Evolutionary conservation across 2,113 vertebrate species (phyloP), one percentile per base, ranked within the genome.

Genomic region (Mohoua ochrocephala): DNA sequence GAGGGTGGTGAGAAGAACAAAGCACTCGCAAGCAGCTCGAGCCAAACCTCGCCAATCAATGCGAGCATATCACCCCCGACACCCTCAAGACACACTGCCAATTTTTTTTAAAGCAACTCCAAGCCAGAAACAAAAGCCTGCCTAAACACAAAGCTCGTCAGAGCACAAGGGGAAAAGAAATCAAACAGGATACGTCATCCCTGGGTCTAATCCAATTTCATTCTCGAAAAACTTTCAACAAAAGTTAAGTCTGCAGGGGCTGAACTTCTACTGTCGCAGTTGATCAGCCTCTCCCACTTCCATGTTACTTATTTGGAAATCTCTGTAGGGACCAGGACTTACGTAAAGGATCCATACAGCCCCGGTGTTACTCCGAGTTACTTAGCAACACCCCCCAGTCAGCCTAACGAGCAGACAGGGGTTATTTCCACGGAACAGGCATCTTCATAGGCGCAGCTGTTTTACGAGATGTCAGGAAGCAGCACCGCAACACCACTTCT

Each of bases 1-100:
- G 84, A 92, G 97, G 73, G 74, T 91, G 78, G 82, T 92, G 69
- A 79, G 73, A 76, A 95, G 96, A 98, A 98, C 98, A 98, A 98
- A 98, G 97, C 94, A 19, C 50, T 75, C 37, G 5, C 88, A 76
- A 94, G 93, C 27, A 90, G 73, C 45, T 75, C 39, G 49, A 91
- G 92, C 93, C 94, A 94, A 97, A 42, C 85, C 42, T 63, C 91
- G 81, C 92, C 96, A 95, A 96, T 96, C 92, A 73, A 50, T 78
- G 83, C 76, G 52, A 90, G 82, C 57, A 61, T 61, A 85, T 84
- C 78, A 42, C 59, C 87, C 69, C 8, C 2, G 30, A 95, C 94
- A 97, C 95, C 87, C 95, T n/a, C 15, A 53, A 77, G 91, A 97
- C 95, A 95, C 93, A 4, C 94, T 97, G 93, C 69, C 92, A 81